Conservation (phyloP, 35 echinoderm and acorn worm genomes). For the Patiria miniata region DNA sequence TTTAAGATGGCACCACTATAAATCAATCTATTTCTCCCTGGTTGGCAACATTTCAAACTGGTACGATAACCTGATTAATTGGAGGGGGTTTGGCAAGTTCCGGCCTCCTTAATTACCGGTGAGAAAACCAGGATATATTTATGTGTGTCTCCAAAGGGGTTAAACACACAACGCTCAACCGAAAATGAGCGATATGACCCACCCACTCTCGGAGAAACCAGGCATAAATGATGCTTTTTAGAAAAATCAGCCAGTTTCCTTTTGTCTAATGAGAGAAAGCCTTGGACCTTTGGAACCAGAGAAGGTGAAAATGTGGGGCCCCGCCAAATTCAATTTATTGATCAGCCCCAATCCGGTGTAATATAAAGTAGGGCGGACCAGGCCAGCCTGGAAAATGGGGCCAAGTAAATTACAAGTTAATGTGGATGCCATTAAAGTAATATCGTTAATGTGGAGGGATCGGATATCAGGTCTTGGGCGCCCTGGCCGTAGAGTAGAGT, state of each 20-base stretch:
- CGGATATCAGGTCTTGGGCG: not conserved
- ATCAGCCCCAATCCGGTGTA: not conserved
- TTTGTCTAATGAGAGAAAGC: not conserved
- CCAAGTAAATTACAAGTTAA: constrained; percentile 32
- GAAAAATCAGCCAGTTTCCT: constrained; percentile 1
- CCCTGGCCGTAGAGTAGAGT: too few relatives aligned
- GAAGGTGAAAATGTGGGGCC: not conserved
- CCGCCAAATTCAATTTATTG: constrained; percentile 31
- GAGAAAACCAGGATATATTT: too few relatives aligned
- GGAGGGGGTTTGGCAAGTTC: too few relatives aligned
- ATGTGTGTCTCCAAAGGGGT: not conserved
- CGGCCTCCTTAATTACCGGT: too few relatives aligned
- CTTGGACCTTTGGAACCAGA: not conserved
- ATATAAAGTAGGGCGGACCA: not conserved
- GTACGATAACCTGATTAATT: too few relatives aligned
- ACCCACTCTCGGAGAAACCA: not conserved
- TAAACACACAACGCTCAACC: constrained; percentile 5
- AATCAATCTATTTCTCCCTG: too few relatives aligned
- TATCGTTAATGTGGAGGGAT: constrained; percentile 14
- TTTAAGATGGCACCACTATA: too few relatives aligned
- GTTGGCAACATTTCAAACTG: too few relatives aligned
- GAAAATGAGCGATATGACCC: not conserved
- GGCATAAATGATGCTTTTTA: constrained; percentile 21
- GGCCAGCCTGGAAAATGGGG: not conserved
- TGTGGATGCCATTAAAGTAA: constrained; percentile 19